Percentiles rank a stretch among this genome's conserved stretches.
Evolutionary conservation across 2,113 vertebrate genomes (phyloP).

Genomic region (Megaptera novaeangliae): DNA sequence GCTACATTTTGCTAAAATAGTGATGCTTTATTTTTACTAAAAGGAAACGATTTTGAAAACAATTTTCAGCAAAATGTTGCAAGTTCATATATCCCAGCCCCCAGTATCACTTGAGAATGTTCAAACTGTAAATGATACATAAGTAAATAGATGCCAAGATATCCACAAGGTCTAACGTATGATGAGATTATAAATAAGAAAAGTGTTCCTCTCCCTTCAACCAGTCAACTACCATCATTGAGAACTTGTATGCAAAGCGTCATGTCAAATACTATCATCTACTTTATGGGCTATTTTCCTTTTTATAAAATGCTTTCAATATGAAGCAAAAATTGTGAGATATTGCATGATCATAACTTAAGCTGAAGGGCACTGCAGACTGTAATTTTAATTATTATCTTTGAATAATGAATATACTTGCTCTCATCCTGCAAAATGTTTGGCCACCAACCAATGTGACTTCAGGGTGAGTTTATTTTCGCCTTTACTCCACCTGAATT

Average conservation of each 20-base stretch:
- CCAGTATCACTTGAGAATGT: not conserved
- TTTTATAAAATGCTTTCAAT: slow-evolving; percentile 17
- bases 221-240: not conserved
- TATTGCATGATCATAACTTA: not conserved
- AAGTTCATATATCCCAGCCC: not conserved
- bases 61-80: not conserved
- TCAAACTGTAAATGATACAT: not conserved
- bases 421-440: not conserved
- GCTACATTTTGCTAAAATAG: not conserved
- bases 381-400: slow-evolving; percentile 51
- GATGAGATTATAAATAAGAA: slow-evolving; percentile 4
- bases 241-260: not conserved
- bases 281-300: not conserved
- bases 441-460: slow-evolving; percentile 17
- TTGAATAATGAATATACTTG: not conserved
- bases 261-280: not conserved
- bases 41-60: not conserved
- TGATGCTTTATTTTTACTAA: not conserved
- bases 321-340: slow-evolving; percentile 5
- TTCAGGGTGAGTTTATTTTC: slow-evolving; percentile 17
- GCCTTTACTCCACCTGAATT: not conserved
- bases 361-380: not conserved
- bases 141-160: not conserved
- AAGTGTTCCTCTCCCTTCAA: not conserved
- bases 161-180: not conserved